Evolutionary conservation across 2,113 vertebrate species (phyloP), one percentile per base, ranked within the genome.

Genomic region (Trematocara macrostoma): DNA sequence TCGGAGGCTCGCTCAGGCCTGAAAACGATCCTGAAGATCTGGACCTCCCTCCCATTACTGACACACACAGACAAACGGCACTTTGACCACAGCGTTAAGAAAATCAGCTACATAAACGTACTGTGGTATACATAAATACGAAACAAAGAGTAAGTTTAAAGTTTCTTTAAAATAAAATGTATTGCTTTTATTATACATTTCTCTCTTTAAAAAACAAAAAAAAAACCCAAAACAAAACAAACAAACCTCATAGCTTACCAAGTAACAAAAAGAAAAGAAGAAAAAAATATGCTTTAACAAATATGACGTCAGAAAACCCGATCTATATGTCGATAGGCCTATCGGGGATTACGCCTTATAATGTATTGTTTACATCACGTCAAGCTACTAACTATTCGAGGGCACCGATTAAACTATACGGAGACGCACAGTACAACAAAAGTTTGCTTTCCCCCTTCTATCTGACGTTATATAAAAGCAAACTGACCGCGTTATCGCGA

Each of bases 1-100:
- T 87, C 14, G 93, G 94, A 11, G 90, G 83, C 5, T 94, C 93
- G 15, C 8, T 42, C 20, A 38, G 59, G 5, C 56, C 84, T 6
- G 88, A 79, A 56, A 52, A 56, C 1, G 20, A 15, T 42, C 69
- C 16, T 93, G 38, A 74, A 81, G 87, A 69, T 45, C 71, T 94
- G 35, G 79, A 91, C 80, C 80, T 81, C n/a, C 87, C 47, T 51
- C 51, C 23, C 80, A 59, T 78, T 59, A 81, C 87, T 92, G 67
- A 31, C 9, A 81, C 5, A 83, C 6, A 81, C 8, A 82, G 29
- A 83, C 1, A 87, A 49, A 82, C 5, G 38, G 2, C 2, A 35
- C 9, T 40, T 47, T 51, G 15, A 67, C 4, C 42, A 34, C 35
- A 51, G n/a, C 42, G 31, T 11, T 7, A 11, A 5, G 11, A 29